Evolutionary conservation across 2,888 invertebrate species (phyloP), one percentile per base, ranked within the genome.

Genomic region (Cerastis rubricosa): DNA sequence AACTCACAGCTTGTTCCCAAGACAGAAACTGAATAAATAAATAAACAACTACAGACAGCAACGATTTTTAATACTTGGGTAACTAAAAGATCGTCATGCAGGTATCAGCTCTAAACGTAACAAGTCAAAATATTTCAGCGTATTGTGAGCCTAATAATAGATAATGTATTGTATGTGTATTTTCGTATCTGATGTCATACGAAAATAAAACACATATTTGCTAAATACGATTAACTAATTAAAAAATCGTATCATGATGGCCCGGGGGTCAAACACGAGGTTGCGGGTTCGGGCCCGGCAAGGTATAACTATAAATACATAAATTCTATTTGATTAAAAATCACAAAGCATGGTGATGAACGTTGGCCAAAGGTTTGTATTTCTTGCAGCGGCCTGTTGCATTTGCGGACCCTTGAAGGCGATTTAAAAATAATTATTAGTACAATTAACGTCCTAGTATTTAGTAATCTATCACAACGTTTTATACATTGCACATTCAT

Each of bases 401-500:
- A n/a, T 29, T 29, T 25, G 43, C 19, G 14, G 29, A 65, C 22
- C 8, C 0, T 0, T 19, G 14, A 17, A 68, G 6, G 7, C 11
- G n/a, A 47, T 4, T 8, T 40, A n/a, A 25, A 40, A 45, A 49
- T 19, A 3, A 65, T 78, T 25, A 59, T 63, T 35, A 43, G 43
- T 43, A 70, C 25, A 63, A 57, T 43, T 29, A 66, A 47, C 25
- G 14, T 29, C 40, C 49, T 57, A 35, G 17, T 68, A 68, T 67
- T 79, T 57, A 35, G 17, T 68, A 68, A 71, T 79, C 17, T 57
- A 67, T 66, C 22, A 68, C 49, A 29, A 68, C 67, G 43, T 76
- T 66, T 51, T 61, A 49, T 66, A 66, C 49, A 79, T 65, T 80
- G 17, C 35, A 80, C 68, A 59, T 69, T 64, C 54, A 66, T 72